Percentiles rank a stretch among this genome's conserved stretches.
These are phyloP conservation scores for Malurus splendens DNA, from an alignment of 2,797 vertebrate genomes.

Conservation along the genomic window DNA sequence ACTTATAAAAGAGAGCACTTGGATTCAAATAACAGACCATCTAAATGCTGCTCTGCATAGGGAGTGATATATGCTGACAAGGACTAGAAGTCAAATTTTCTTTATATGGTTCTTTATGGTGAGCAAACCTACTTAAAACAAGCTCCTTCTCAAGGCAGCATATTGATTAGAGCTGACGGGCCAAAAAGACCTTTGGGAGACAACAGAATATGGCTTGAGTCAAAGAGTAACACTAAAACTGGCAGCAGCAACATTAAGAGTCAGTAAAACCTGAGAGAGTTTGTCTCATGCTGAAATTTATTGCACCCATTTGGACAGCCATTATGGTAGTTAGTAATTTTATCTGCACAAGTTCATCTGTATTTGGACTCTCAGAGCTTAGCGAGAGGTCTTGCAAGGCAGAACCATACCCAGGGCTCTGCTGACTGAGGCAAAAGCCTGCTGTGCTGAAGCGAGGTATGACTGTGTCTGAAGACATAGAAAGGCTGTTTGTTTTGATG, in stretches of 20 bases:
- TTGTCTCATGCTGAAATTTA: slow-evolving; percentile 54
- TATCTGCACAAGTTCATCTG: slow-evolving; percentile 65
- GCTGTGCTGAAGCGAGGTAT: neutral
- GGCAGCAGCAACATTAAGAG: slow-evolving; percentile 61
- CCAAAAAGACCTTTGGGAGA: slow-evolving; percentile 62
- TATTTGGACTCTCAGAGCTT: slow-evolving; percentile 43
- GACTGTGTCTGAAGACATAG: neutral
- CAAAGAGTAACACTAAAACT: slow-evolving; percentile 64
- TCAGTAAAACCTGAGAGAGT: slow-evolving; percentile 63
- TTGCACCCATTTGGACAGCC: slow-evolving; percentile 58
- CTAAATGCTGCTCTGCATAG: slow-evolving; percentile 46
- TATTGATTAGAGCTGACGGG: slow-evolving; percentile 61
- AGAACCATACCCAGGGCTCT: neutral
- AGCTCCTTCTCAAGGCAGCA: slow-evolving; percentile 42
- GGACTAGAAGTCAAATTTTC: slow-evolving; percentile 49
- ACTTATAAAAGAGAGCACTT: slow-evolving; percentile 22
- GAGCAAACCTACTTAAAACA: slow-evolving; percentile 51
- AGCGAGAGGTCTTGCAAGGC: slow-evolving; percentile 1
- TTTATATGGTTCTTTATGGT: slow-evolving; percentile 52
- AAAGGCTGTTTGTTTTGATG: neutral
- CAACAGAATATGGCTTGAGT: slow-evolving; percentile 58
- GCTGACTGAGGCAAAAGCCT: slow-evolving; percentile 3
- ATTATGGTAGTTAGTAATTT: slow-evolving; percentile 61
- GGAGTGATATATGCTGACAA: slow-evolving; percentile 46
- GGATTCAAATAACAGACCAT: slow-evolving; percentile 24